Conservation (phyloP, 35 echinoderm and acorn worm genomes). For the Stichopus chloronotus region DNA sequence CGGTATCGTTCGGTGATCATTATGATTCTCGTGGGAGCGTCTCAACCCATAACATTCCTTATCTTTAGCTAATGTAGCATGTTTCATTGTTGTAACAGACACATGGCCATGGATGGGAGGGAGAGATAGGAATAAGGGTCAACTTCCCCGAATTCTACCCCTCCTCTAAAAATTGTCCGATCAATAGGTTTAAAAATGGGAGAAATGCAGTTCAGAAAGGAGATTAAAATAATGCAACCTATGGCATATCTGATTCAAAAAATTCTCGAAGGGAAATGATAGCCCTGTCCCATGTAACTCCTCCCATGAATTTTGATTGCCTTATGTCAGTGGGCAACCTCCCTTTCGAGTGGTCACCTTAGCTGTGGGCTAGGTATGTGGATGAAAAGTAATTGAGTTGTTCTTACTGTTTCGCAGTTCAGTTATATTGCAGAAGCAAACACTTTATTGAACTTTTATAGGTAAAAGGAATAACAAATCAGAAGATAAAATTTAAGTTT, state of each 20-base stretch:
- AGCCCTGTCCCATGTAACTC: not conserved
- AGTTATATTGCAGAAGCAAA: not conserved
- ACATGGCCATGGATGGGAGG: conserved; percentile 2
- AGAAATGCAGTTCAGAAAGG: not conserved
- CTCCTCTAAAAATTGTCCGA: not conserved
- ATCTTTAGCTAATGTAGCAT: conserved; percentile 6
- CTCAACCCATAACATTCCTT: not conserved
- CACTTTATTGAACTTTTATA: too few species aligned
- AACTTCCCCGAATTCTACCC: not conserved
- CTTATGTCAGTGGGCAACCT: not conserved
- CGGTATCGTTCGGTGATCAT: not conserved
- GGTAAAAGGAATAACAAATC: too few species aligned
- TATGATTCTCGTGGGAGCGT: not conserved
- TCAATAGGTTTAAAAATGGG: not conserved
- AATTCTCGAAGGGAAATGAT: not conserved
- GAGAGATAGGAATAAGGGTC: not conserved
- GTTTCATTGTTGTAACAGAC: not conserved
- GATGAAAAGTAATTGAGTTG: not conserved
- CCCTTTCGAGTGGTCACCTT: not conserved
- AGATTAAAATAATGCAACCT: conserved; percentile 1
- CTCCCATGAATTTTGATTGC: not conserved
- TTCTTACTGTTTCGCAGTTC: not conserved
- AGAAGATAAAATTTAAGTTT: too few species aligned
- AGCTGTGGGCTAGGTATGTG: not conserved
- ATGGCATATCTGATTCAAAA: not conserved